Percentiles rank a stretch among this genome's conserved stretches.
Conservation (phyloP, 2,797 vertebrate genomes). For the Danio aesculapii region DNA sequence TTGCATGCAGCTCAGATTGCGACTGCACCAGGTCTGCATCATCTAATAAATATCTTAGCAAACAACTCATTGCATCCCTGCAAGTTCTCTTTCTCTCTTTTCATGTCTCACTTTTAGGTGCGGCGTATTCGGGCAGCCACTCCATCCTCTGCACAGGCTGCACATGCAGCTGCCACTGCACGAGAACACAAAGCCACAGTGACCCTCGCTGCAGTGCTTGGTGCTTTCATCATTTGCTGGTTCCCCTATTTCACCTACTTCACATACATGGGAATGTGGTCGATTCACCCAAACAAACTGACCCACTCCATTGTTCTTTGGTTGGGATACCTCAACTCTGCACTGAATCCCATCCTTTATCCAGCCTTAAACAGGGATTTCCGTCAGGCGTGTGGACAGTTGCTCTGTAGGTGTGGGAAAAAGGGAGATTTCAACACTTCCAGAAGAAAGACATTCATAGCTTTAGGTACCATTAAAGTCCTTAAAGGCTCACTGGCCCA, state of each 20-base stretch:
- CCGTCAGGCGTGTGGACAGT: conserved; percentile 80
- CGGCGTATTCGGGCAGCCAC: conserved; percentile 85
- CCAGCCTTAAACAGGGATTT: conserved; percentile 90
- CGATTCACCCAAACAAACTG: conserved; percentile 63
- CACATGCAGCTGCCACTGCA: conserved; percentile 75
- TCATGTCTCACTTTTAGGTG: conserved; percentile 70
- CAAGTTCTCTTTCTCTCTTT: conserved; percentile 15
- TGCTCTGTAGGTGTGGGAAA: conserved; percentile 68
- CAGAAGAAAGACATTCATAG: conserved; percentile 56
- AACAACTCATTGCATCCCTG: not conserved
- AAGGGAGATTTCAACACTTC: conserved; percentile 40
- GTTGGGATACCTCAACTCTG: conserved; percentile 91
- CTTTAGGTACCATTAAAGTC: not conserved
- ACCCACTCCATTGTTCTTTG: conserved; percentile 82
- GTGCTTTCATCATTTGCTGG: conserved; percentile 93
- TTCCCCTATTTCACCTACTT: conserved; percentile 93
- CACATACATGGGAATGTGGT: conserved; percentile 81
- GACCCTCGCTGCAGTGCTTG: conserved; percentile 89
- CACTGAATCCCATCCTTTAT: conserved; percentile 92
- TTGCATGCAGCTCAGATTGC: too few species aligned
- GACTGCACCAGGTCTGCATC: too few species aligned
- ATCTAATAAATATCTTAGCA: not conserved
- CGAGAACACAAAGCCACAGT: conserved; percentile 93
- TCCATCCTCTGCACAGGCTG: conserved; percentile 72
- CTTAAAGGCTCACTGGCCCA: not conserved